Conservation (phyloP, 1,140 invertebrate species). For the Mylabris phalerata region DNA sequence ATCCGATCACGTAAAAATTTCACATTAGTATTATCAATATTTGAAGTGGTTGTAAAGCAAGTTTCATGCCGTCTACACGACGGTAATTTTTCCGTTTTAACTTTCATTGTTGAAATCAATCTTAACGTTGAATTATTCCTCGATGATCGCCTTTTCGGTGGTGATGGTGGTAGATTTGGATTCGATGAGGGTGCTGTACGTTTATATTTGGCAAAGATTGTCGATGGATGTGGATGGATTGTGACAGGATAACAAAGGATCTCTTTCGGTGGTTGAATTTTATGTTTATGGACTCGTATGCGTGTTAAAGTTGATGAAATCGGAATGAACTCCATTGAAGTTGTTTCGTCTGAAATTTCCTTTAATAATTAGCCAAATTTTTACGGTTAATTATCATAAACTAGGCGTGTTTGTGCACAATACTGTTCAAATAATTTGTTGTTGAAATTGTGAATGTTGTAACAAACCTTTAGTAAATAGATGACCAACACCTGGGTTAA, state of each 20-base stretch:
- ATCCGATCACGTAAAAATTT: slow-evolving; percentile 53
- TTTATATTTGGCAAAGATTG: slow-evolving; percentile 47
- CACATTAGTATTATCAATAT: slow-evolving; percentile 46
- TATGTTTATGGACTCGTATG: slow-evolving; percentile 66
- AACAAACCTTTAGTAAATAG: slow-evolving; percentile 2
- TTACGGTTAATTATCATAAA: no score
- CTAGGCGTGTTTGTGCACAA: no score
- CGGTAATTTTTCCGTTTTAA: slow-evolving; percentile 27
- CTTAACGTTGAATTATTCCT: slow-evolving; percentile 62
- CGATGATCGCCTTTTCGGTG: slow-evolving; percentile 64
- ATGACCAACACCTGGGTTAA: neutral
- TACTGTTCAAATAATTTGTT: slow-evolving; percentile 11
- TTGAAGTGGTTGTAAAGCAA: slow-evolving; percentile 45
- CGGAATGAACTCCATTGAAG: slow-evolving; percentile 67
- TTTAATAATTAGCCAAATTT: no score
- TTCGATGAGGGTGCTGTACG: slow-evolving; percentile 48
- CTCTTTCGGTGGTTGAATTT: slow-evolving; percentile 42
- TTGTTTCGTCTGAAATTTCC: neutral
- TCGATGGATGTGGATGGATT: slow-evolving; percentile 36
- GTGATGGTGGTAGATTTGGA: slow-evolving; percentile 52
- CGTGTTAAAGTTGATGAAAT: slow-evolving; percentile 71
- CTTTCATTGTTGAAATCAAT: slow-evolving; percentile 52
- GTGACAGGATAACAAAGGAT: slow-evolving; percentile 55
- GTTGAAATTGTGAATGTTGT: neutral
- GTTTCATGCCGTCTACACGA: slow-evolving; percentile 48